Percentiles rank a stretch among this genome's conserved stretches.
Conservation (phyloP, 2,113 vertebrate genomes). For the Cercocebus atys region DNA sequence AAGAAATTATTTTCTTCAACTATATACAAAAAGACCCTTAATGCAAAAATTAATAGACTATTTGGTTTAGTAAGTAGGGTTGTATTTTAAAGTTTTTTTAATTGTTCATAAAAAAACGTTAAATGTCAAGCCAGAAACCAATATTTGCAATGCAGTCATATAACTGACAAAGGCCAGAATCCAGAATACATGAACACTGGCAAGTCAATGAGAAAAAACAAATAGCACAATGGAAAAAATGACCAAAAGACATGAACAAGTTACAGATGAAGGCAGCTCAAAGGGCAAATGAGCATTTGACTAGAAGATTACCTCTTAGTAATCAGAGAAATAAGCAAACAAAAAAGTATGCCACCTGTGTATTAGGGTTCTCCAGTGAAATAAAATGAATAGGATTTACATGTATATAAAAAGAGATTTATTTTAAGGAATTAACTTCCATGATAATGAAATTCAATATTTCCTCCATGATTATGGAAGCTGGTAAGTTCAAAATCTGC, state of each 20-base stretch:
- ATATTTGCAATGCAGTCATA: neutral
- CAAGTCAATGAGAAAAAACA: neutral
- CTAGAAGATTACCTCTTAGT: neutral
- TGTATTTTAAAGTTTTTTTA: neutral
- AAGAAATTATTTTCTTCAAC: conserved; percentile 37
- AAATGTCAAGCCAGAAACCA: neutral
- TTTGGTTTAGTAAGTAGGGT: neutral
- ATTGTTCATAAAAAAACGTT: neutral
- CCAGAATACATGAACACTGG: neutral
- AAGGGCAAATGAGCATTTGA: neutral
- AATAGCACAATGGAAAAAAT: neutral
- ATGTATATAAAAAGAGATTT: neutral
- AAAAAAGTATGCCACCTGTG: neutral
- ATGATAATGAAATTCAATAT: neutral
- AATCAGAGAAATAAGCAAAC: neutral
- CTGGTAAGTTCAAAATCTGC: neutral
- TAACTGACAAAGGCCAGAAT: neutral
- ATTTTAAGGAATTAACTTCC: neutral
- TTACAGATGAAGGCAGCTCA: neutral
- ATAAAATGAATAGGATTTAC: neutral
- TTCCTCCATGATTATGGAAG: neutral
- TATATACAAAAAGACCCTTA: neutral
- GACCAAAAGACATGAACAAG: neutral
- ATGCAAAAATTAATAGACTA: neutral
- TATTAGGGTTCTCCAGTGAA: neutral